A percentile compares a stretch with the other conserved stretches of the same genome.
Conservation (phyloP, 2,888 invertebrate genomes). For the Metalampra italica region DNA sequence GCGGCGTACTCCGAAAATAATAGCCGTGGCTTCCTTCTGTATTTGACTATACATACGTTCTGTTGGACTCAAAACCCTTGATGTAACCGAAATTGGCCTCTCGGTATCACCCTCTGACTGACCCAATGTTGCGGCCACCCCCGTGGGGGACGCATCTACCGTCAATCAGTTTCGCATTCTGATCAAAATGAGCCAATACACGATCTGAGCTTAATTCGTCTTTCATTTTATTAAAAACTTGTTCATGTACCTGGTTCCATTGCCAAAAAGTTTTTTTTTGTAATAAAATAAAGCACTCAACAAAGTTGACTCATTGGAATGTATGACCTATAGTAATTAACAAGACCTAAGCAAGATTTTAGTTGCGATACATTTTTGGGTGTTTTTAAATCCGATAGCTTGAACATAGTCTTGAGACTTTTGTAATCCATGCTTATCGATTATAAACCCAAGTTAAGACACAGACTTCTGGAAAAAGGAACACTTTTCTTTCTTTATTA, state of each 20-base stretch:
- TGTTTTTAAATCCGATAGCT: neutral
- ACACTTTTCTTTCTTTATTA: conserved; percentile 1
- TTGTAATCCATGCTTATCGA: neutral
- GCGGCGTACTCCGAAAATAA: too few species aligned
- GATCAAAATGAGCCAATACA: conserved; percentile 4
- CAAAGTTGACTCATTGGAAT: neutral
- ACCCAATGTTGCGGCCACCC: too few species aligned
- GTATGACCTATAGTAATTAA: conserved; percentile 3
- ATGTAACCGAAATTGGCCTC: too few species aligned
- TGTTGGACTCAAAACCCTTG: too few species aligned
- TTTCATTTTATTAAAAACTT: neutral
- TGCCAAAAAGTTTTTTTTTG: neutral
- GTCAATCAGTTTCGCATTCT: too few species aligned
- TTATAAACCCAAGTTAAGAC: neutral
- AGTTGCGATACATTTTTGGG: conserved; percentile 1
- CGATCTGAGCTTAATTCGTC: neutral
- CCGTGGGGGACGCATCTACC: too few species aligned
- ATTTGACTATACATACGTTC: too few species aligned
- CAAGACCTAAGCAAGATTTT: conserved; percentile 1
- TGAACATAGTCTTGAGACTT: neutral
- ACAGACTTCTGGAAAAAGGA: neutral
- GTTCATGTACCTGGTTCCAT: neutral
- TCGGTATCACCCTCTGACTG: too few species aligned
- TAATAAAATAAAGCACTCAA: neutral
- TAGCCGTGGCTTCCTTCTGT: too few species aligned